Evolutionary conservation across 2,113 vertebrate genomes (phyloP), one percentile per base, ranked within the genome.

Genomic region (Microtus oregoni): DNA sequence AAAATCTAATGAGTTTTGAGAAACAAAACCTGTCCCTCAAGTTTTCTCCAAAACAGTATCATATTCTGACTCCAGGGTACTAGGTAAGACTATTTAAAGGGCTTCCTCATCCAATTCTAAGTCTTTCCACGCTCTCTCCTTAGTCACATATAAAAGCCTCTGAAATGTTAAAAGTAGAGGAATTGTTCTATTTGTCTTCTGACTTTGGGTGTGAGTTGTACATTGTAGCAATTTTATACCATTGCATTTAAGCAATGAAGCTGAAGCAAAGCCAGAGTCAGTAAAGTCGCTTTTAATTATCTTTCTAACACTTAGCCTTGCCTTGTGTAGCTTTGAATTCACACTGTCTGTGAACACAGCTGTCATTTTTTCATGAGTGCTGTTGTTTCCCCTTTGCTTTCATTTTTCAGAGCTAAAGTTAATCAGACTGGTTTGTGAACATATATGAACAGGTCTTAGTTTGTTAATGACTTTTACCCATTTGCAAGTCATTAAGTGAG

Each of bases 1-100:
- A 89, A 92, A 96, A 92, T 73, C n/a, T 88, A 68, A 85, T 73
- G 28, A 75, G 4, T 95, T 96, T 94, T 76, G 47, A 89, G 92
- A 95, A 93, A 17, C 50, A 86, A 92, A 90, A 86, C 17, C 38
- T 47, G 0, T 77, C 14, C 41, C 2, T 6, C 44, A n/a, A 77
- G 5, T 92, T 96, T 92, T 96, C 38, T 94, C 93, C 35, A 86
- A 94, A 96, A 92, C 55, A 20, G 8, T 90, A 17, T 3, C 92
- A 26, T 97, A 47, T 72, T 97, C 94, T 89, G 41, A 85, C 91
- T 92, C 55, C 47, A 92, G 73, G 92, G 63, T 30, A 94, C 78
- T 61, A 88, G 47, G 13, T 65, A n/a, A 44, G 91, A 17, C 77
- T 95, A 81, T 89, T 91, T 63, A 41, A 86, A 91, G 50, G 15